Evolutionary conservation across 1,140 invertebrate species (phyloP).

Genomic region (Drosophila sechellia): DNA sequence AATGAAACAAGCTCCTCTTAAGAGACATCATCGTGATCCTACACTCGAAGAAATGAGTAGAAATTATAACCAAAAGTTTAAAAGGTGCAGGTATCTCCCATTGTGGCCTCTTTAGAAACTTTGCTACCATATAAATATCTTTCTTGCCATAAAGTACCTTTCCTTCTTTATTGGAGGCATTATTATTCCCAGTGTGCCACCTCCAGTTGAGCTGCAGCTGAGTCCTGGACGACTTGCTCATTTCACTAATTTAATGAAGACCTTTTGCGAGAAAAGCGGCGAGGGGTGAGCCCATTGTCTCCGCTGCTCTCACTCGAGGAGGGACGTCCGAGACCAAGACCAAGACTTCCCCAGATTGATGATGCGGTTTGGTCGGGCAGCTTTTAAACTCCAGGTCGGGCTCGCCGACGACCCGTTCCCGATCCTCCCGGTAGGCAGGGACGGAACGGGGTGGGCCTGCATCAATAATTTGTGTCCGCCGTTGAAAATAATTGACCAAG

Average conservation of each 20-base stretch:
- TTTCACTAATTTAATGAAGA: slow-evolving; percentile 83
- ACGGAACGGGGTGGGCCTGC: slow-evolving; percentile 39
- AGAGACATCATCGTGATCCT: neutral
- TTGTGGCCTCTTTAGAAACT: neutral
- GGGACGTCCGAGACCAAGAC: slow-evolving; percentile 23
- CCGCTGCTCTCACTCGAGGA: slow-evolving; percentile 24
- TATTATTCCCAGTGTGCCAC: slow-evolving; percentile 19
- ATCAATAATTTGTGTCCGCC: slow-evolving; percentile 82
- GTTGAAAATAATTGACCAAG: slow-evolving; percentile 83
- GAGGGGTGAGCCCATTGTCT: slow-evolving; percentile 62
- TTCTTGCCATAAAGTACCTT: neutral
- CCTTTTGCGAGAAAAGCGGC: slow-evolving; percentile 62
- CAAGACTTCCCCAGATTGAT: slow-evolving; percentile 66
- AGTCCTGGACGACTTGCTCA: slow-evolving; percentile 60
- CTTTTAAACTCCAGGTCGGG: slow-evolving; percentile 16
- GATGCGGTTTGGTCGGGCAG: slow-evolving; percentile 48
- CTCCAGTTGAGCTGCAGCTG: slow-evolving; percentile 34
- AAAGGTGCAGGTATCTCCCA: too few relatives aligned
- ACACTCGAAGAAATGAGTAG: neutral
- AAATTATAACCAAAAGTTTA: neutral
- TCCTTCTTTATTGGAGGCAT: neutral
- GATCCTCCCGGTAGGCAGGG: slow-evolving; percentile 1
- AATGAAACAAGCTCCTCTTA: slow-evolving; percentile 18
- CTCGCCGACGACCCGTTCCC: neutral
- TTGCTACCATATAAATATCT: neutral